phyloP scores from a whole-genome alignment of 1,140 invertebrate species.

The Drosophila neocordata region DNA sequence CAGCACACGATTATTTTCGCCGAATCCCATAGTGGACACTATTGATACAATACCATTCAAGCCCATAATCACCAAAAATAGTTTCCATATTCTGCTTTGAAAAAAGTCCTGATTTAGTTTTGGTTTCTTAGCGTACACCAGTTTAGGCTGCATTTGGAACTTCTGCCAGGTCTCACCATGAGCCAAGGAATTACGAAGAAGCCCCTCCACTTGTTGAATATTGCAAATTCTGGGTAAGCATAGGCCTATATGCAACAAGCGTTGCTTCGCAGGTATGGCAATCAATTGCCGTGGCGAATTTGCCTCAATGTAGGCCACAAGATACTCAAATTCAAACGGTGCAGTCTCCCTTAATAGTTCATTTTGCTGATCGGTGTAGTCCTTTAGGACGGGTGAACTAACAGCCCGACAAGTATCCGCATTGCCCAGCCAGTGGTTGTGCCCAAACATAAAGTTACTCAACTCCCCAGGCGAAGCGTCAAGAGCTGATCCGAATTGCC shows the following conservation, averaged over 20 bases:
- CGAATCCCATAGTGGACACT: neutral
- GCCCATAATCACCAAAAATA: neutral
- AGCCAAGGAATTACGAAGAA: constrained; percentile 17
- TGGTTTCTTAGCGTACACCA: constrained; percentile 36
- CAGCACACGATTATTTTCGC: neutral
- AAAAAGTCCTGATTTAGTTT: constrained; percentile 11
- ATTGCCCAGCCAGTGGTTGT: constrained; percentile 51
- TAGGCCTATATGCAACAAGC: constrained; percentile 48
- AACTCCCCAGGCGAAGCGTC: constrained; percentile 53
- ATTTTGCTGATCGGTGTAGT: neutral
- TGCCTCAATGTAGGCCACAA: constrained; percentile 42
- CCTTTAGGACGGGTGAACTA: constrained; percentile 16
- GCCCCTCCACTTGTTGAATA: constrained; percentile 22
- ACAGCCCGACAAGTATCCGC: constrained; percentile 33
- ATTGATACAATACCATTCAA: constrained; percentile 8
- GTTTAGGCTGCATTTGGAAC: constrained; percentile 31
- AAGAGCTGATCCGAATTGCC: constrained; percentile 23
- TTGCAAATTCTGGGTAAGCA: constrained; percentile 44
- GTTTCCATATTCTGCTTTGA: neutral
- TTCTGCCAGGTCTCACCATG: neutral
- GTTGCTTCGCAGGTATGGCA: neutral
- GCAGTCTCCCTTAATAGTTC: constrained; percentile 13
- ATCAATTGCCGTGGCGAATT: constrained; percentile 31
- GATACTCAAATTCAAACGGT: constrained; percentile 41
- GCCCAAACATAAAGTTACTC: constrained; percentile 44